Evolutionary conservation across 1,140 invertebrate genomes (phyloP).

Genomic region (Manduca sexta): DNA sequence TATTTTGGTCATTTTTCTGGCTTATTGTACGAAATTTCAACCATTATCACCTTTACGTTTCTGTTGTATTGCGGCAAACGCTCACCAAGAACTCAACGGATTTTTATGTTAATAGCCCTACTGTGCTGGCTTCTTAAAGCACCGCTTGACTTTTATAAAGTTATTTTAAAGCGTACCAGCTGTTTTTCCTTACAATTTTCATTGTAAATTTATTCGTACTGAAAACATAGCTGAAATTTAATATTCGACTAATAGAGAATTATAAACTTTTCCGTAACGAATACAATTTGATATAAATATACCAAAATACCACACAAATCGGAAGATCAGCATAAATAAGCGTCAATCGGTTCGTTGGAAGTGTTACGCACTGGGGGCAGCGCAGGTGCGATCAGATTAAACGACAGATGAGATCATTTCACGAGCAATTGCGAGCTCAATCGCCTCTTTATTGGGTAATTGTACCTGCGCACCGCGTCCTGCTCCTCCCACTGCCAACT

Average conservation of each 20-base stretch:
- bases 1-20: conserved; percentile 43
- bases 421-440: conserved; percentile 26
- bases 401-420: conserved; percentile 37
- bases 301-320: no score
- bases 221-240: no score
- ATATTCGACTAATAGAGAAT: no score
- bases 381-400: conserved; percentile 24
- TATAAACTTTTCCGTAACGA: no score
- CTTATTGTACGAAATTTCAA: conserved; percentile 41
- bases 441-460: conserved; percentile 34
- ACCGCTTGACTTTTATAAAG: conserved; percentile 1
- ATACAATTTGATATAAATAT: no score
- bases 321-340: not conserved
- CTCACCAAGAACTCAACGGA: not conserved
- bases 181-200: no score
- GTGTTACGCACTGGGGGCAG: conserved; percentile 1
- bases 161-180: no score
- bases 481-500: conserved; percentile 11
- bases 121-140: no score
- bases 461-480: conserved; percentile 16
- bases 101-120: not conserved
- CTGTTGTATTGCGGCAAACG: conserved; percentile 18
- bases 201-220: no score
- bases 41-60: conserved; percentile 34
- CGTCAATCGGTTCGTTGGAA: not conserved